phyloP scores from a whole-genome alignment of 2,797 vertebrate species.

The Sebastes cheni region DNA sequence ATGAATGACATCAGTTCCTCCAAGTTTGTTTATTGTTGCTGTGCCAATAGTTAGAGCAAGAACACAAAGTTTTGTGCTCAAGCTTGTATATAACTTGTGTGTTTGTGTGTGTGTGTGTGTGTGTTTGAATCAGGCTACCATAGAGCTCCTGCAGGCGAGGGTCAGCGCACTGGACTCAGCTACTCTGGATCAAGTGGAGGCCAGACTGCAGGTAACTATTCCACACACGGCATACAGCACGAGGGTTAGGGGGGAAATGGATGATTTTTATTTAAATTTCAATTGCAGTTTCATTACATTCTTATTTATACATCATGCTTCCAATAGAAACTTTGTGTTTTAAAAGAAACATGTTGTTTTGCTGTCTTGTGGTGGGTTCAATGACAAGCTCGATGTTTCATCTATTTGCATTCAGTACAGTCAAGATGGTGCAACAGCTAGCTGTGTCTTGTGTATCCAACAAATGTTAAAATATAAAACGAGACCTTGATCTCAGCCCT shows the following conservation, averaged over 20 bases:
- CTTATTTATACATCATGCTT: background rate
- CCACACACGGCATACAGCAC: background rate
- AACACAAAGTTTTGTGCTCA: background rate
- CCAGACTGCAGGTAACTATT: conserved; percentile 89
- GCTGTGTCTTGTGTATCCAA: background rate
- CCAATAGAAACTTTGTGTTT: background rate
- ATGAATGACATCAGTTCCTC: conserved; percentile 48
- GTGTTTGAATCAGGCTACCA: conserved; percentile 83
- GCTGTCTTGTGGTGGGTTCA: background rate
- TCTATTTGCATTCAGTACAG: background rate
- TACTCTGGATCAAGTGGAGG: conserved; percentile 94
- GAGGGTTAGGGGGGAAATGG: background rate
- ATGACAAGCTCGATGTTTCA: background rate
- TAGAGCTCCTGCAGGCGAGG: conserved; percentile 92
- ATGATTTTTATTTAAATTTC: background rate
- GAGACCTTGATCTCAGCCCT: background rate
- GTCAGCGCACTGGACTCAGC: conserved; percentile 90
- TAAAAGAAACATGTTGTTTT: background rate
- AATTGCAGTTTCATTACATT: background rate
- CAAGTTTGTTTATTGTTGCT: conserved; percentile 28
- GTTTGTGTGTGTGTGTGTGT: background rate
- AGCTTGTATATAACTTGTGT: background rate
- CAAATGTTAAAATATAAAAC: background rate
- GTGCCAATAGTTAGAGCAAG: conserved; percentile 7
- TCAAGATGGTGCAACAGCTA: background rate